These are phyloP conservation scores for Corythornis madagascariensis DNA, from an alignment of 2,113 vertebrate species.

Conservation along the genomic window DNA sequence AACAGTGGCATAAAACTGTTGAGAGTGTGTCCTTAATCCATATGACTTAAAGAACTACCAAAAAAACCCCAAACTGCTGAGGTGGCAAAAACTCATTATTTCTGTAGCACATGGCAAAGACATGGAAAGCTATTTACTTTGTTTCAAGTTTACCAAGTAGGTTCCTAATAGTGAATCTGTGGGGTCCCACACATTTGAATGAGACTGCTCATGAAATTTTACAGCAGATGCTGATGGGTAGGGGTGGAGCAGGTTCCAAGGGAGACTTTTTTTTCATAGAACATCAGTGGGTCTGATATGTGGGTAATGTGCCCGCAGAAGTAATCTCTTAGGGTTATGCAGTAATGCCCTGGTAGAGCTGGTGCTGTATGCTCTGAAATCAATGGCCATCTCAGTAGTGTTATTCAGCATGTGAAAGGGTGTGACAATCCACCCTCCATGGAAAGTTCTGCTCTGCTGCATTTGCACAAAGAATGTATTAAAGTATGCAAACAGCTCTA, in stretches of 20 bases:
- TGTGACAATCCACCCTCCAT: background rate
- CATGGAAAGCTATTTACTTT: background rate
- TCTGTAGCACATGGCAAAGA: background rate
- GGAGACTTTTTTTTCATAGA: background rate
- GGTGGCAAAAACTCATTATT: background rate
- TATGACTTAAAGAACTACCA: background rate
- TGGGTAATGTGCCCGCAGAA: background rate
- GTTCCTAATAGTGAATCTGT: background rate
- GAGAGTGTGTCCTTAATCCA: background rate
- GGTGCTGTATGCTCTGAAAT: background rate
- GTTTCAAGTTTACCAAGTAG: background rate
- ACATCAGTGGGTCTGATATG: background rate
- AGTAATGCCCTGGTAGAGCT: background rate
- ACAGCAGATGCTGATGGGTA: background rate
- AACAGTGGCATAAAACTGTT: background rate
- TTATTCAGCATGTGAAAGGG: background rate
- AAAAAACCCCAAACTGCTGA: background rate
- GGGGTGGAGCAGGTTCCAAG: background rate
- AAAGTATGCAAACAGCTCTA: background rate
- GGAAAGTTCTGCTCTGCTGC: background rate
- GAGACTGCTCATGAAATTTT: background rate
- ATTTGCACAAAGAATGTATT: background rate
- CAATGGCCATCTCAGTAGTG: background rate
- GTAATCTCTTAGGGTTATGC: background rate
- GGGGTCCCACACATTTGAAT: background rate